Conservation (phyloP, 2,113 vertebrate species). For the Trachemys scripta region DNA sequence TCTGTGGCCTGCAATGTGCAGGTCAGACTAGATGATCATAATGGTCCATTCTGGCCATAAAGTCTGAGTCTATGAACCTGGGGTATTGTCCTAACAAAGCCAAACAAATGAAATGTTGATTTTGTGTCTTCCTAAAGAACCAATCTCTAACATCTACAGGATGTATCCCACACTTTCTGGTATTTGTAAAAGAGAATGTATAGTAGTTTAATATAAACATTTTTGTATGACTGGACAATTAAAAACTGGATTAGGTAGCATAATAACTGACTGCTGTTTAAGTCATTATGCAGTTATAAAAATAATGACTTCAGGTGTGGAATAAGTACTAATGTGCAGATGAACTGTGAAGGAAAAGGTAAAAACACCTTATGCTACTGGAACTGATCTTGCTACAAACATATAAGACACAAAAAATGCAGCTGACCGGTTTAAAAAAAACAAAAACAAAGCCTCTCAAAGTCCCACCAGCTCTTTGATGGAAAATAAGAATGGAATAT, state of each 20-base stretch:
- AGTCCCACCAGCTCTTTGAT: background rate
- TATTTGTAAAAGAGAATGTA: background rate
- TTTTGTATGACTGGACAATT: background rate
- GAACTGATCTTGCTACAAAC: background rate
- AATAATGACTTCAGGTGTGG: background rate
- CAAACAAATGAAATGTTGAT: background rate
- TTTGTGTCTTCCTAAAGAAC: background rate
- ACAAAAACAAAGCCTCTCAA: background rate
- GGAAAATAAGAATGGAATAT: background rate
- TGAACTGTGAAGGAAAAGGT: background rate
- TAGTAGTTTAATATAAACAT: background rate
- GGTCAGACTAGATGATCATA: no score
- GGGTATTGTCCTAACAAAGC: background rate
- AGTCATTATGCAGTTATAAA: background rate
- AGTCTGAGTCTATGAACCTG: background rate
- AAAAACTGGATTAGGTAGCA: background rate
- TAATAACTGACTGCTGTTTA: fast-evolving
- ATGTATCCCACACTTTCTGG: background rate
- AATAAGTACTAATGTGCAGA: background rate
- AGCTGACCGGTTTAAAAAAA: background rate
- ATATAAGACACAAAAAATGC: background rate
- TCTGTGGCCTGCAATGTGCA: no score
- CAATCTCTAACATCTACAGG: background rate
- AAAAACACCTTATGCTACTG: background rate
- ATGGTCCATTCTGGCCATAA: no score